Base-by-base conservation (phyloP, 2,113 vertebrate species). In the Scomber colias region DNA sequence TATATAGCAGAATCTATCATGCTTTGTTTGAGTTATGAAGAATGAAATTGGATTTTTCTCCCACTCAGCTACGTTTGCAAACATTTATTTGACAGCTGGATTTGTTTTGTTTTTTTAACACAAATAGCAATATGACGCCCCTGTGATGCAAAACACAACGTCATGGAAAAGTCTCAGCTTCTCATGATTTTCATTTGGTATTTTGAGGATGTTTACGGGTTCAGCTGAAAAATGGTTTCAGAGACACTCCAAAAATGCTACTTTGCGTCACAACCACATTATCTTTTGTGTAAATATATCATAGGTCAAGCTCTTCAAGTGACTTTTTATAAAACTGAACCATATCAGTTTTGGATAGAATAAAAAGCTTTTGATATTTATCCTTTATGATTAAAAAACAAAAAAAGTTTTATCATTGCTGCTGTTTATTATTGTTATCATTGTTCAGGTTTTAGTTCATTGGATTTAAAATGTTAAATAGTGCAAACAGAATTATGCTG, bases 251-350 rank as follows among this genome's bases (percentile, higher is more conserved):
- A 40, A 11, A 62, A 21, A 44, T 1, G 11, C 24, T 27, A 27
- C 24, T 27, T 27, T 2, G 24, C 3, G 24, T 27, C 24, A 27
- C 16, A 5, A 19, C 21, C 21, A 62, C 24, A 50, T 27, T 46
- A 35, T 72, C 11, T 45, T 40, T 55, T 64, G n/a, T 80, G 62
- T 80, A 67, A 73, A 73, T 73, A 73, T 66, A 59, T 30, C 21
- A 9, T 21, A 2, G 7, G 15, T 17, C n/a, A 19, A 55, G 10
- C 17, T 63, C 12, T 12, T 78, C 13, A 48, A 48, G 2, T 30
- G 46, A 48, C 27, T 19, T 57, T 35, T 24, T 11, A 49, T n/a
- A 27, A 73, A 73, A 24, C 4, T 40, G 17, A 50, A 51, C 35
- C n/a, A 59, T 11, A 31, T 31, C 27, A 40, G 35, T 40, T 40